Evolutionary conservation across 2,888 invertebrate genomes (phyloP).

Genomic region (Tridacna crocea): DNA sequence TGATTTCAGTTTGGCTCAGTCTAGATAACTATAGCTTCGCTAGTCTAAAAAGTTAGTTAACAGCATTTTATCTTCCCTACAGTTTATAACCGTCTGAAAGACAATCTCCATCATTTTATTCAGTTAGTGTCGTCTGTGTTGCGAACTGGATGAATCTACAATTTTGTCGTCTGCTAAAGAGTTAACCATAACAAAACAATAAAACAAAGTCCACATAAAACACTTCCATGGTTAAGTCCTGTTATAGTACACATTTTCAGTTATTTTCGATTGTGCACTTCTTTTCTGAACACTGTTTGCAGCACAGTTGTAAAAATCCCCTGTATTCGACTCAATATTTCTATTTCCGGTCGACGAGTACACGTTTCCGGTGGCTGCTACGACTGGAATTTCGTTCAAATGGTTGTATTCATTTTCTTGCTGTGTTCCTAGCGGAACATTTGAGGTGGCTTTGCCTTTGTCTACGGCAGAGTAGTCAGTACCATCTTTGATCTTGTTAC

Average conservation of each 20-base stretch:
- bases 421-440: not conserved
- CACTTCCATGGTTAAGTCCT: too few relatives aligned
- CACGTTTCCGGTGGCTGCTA: not conserved
- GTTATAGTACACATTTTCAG: not conserved
- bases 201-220: too few relatives aligned
- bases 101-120: too few relatives aligned
- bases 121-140: too few relatives aligned
- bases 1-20: too few relatives aligned
- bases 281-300: not conserved
- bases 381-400: not conserved
- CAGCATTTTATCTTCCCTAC: too few relatives aligned
- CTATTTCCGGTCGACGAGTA: not conserved
- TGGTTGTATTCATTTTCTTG: slow-evolving; percentile 4
- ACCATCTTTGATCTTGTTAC: not conserved
- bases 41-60: too few relatives aligned
- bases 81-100: too few relatives aligned
- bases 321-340: not conserved
- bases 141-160: too few relatives aligned
- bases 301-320: not conserved
- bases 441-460: not conserved
- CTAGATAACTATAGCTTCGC: too few relatives aligned
- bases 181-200: too few relatives aligned
- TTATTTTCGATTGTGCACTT: not conserved
- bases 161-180: too few relatives aligned
- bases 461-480: not conserved